A percentile compares a stretch with the other conserved stretches of the same genome.
These are phyloP conservation scores for Odocoileus virginianus DNA, from an alignment of 2,113 vertebrate species.

Conservation along the genomic window DNA sequence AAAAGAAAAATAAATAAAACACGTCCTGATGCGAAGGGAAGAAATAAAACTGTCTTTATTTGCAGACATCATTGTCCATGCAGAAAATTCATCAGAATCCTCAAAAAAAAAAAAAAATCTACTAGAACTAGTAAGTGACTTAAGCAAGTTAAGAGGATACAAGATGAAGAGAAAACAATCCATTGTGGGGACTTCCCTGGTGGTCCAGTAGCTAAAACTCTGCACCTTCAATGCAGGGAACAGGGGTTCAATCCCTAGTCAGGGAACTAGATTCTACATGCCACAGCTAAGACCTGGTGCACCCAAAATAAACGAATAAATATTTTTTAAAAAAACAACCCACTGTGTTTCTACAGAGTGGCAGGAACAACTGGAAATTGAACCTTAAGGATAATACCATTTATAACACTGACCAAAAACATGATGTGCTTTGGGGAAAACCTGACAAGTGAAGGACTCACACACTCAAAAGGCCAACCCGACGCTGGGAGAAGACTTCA, in stretches of 20 bases:
- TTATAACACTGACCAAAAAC: neutral
- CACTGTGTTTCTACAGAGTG: accelerated
- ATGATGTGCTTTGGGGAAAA: neutral
- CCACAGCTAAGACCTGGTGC: neutral
- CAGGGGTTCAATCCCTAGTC: neutral
- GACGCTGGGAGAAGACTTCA: accelerated
- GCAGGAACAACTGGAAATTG: accelerated
- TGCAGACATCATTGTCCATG: neutral
- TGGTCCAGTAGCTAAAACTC: neutral
- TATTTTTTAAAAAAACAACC: neutral
- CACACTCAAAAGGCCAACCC: accelerated
- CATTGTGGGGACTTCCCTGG: neutral
- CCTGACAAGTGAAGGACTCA: neutral
- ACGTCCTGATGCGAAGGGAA: neutral
- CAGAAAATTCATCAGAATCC: neutral
- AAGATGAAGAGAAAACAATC: neutral
- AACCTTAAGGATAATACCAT: neutral
- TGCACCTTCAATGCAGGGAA: neutral
- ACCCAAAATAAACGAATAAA: neutral
- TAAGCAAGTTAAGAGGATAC: neutral
- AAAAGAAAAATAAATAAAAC: neutral
- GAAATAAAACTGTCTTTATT: neutral
- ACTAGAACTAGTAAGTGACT: neutral
- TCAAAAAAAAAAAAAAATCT: no score
- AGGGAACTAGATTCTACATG: neutral